Conservation (phyloP, 2,797 vertebrate genomes). For the Falco peregrinus region DNA sequence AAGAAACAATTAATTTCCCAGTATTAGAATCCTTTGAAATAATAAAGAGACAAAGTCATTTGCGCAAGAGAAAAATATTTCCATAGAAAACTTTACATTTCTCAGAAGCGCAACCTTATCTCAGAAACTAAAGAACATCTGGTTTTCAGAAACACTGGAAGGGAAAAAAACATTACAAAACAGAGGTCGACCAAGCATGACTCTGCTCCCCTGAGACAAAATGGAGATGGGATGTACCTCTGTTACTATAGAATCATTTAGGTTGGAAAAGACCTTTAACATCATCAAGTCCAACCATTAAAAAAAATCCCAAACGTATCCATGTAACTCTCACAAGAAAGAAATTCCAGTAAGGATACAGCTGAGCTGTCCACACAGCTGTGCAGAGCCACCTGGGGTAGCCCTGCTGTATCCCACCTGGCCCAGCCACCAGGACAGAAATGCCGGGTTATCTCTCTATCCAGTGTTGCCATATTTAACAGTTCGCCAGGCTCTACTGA, state of each 20-base stretch:
- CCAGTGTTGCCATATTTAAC: neutral
- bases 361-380: neutral
- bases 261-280: neutral
- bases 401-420: neutral
- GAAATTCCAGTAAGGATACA: neutral
- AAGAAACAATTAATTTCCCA: neutral
- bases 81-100: neutral
- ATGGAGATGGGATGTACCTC: neutral
- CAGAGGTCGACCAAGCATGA: neutral
- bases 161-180: neutral
- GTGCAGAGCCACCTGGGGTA: neutral
- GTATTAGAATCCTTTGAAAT: neutral
- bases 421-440: neutral
- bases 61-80: neutral
- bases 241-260: neutral
- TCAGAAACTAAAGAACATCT: neutral
- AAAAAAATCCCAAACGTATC: neutral
- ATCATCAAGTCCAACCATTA: neutral
- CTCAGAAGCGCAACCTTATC: neutral
- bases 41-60: neutral
- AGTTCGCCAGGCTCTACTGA: neutral
- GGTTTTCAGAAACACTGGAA: neutral
- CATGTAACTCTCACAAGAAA: neutral
- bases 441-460: too few relatives aligned
- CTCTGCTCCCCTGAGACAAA: neutral